phyloP scores from a whole-genome alignment of 64 coral and sea anemone genomes.

The Pachyseris speciosa region DNA sequence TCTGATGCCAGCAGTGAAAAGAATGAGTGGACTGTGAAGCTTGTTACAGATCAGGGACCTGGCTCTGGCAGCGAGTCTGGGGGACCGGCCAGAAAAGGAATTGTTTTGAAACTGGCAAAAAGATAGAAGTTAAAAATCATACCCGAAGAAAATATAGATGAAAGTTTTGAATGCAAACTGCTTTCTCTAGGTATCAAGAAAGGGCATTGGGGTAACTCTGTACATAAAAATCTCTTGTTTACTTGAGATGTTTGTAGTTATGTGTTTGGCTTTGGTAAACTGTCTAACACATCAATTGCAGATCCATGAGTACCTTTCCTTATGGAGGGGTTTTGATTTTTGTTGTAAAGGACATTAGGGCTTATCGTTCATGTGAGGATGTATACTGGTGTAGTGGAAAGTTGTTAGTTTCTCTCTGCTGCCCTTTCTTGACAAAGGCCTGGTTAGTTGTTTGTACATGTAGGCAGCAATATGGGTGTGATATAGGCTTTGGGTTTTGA shows the following conservation, averaged over 20 bases:
- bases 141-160: not conserved
- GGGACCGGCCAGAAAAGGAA: conserved; percentile 88
- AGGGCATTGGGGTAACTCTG: not conserved
- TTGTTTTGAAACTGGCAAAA: conserved; percentile 97
- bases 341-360: not conserved
- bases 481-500: not conserved
- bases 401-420: not conserved
- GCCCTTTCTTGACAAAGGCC: conserved; percentile 36
- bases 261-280: not conserved
- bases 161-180: not conserved
- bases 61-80: conserved; percentile 48
- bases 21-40: conserved; percentile 98
- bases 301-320: not conserved
- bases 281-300: not conserved
- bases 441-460: not conserved
- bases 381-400: not conserved
- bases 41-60: conserved; percentile 73
- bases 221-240: not conserved
- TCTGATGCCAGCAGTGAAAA: conserved; percentile 75
- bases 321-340: not conserved
- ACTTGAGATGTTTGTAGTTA: not conserved
- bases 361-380: not conserved
- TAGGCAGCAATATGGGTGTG: not conserved
- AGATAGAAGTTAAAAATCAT: conserved; percentile 62
- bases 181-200: conserved; percentile 19